Conservation (phyloP, 2,113 vertebrate genomes). For the Pseudopodoces humilis region DNA sequence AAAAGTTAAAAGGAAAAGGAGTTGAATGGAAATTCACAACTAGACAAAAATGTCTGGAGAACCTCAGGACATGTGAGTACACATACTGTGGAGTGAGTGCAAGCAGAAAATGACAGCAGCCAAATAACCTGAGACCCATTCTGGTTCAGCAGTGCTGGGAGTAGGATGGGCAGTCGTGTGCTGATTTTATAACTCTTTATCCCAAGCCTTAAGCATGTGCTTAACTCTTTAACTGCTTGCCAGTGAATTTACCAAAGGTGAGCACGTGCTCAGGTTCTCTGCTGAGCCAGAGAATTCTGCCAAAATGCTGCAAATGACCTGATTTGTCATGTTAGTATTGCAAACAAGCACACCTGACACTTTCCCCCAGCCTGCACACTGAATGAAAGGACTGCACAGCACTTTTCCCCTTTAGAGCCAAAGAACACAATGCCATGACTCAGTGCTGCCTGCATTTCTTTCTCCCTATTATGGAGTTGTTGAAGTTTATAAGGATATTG, state of each 20-base stretch:
- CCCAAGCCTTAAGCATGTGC: background rate
- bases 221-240: background rate
- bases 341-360: background rate
- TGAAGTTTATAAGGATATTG: background rate
- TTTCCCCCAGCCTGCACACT: background rate
- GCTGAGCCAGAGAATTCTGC: background rate
- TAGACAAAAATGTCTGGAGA: background rate
- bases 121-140: background rate
- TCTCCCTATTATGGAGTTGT: background rate
- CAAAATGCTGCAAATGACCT: background rate
- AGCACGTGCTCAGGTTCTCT: background rate
- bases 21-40: background rate
- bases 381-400: background rate
- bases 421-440: background rate
- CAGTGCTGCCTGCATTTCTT: background rate
- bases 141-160: background rate
- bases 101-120: background rate
- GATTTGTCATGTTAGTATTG: background rate
- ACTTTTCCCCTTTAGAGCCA: background rate
- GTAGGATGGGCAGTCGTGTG: background rate
- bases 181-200: background rate
- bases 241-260: background rate
- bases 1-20: background rate
- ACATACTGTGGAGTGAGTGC: background rate
- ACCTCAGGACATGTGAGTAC: background rate